Evolutionary conservation across 2,113 vertebrate genomes (phyloP).

Genomic region (Chaetops frenatus): DNA sequence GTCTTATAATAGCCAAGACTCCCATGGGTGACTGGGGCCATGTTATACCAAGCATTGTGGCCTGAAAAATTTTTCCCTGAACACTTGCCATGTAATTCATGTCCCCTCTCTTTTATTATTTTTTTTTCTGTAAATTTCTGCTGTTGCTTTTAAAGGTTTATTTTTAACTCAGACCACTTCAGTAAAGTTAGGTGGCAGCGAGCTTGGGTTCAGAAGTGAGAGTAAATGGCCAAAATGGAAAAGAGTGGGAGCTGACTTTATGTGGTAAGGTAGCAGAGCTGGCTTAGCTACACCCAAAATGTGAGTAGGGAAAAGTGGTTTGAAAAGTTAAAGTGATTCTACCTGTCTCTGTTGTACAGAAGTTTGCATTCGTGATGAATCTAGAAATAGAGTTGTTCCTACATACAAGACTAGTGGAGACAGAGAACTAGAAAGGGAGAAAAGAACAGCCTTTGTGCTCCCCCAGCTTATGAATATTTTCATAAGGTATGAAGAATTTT

Average conservation of each 20-base stretch:
- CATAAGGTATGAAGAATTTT: background rate
- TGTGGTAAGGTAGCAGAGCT: background rate
- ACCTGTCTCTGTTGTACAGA: background rate
- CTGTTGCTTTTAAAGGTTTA: background rate
- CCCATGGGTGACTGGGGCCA: background rate
- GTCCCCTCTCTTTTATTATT: background rate
- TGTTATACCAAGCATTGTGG: background rate
- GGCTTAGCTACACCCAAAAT: background rate
- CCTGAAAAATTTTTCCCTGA: background rate
- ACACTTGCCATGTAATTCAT: background rate
- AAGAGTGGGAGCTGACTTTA: background rate
- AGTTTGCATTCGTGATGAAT: background rate
- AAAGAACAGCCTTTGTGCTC: background rate
- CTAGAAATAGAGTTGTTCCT: background rate
- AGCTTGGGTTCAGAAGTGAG: background rate
- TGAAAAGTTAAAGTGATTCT: background rate
- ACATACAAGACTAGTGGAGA: background rate
- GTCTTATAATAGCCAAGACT: background rate
- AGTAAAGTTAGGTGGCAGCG: background rate
- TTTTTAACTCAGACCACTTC: background rate
- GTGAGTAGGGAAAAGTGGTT: background rate
- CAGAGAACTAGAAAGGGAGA: background rate
- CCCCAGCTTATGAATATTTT: background rate
- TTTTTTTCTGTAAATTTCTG: background rate
- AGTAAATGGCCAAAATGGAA: background rate